Evolutionary conservation across 2,888 invertebrate species (phyloP).

Genomic region (Nezara viridula): DNA sequence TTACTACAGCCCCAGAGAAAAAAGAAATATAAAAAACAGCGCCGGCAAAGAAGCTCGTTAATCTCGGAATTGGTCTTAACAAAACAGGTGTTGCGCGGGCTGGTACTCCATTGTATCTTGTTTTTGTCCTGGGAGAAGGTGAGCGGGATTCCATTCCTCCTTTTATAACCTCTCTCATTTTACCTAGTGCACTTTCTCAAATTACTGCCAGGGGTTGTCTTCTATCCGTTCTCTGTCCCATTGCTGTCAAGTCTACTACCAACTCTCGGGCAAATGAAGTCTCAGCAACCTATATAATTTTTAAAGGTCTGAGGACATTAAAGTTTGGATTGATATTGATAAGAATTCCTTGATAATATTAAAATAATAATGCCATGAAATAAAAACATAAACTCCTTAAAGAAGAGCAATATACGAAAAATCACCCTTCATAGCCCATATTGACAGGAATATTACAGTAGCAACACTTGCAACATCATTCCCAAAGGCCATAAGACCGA

Average conservation of each 20-base stretch:
- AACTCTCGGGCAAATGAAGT: background rate
- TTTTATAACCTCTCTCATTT: constrained; percentile 44
- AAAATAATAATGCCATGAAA: too few species aligned
- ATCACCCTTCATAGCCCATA: too few species aligned
- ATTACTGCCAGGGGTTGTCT: constrained; percentile 35
- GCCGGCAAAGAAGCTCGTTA: constrained; percentile 13
- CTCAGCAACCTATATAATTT: background rate
- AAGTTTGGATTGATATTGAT: too few species aligned
- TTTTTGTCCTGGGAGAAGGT: background rate
- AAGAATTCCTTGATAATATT: too few species aligned
- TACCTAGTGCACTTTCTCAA: constrained; percentile 51
- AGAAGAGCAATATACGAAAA: too few species aligned
- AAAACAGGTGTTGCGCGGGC: constrained; percentile 46
- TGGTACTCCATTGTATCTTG: background rate
- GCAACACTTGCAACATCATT: too few species aligned
- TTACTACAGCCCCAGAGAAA: background rate
- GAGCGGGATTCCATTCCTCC: constrained; percentile 43
- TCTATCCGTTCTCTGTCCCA: background rate
- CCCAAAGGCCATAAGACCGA: too few species aligned
- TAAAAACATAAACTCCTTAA: too few species aligned
- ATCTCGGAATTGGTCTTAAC: constrained; percentile 47
- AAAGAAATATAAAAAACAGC: background rate
- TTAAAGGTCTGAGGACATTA: too few species aligned
- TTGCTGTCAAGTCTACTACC: background rate
- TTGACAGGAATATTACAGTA: too few species aligned